phyloP scores from a whole-genome alignment of 2,888 invertebrate genomes.

The Pristionchus entomophagus region DNA sequence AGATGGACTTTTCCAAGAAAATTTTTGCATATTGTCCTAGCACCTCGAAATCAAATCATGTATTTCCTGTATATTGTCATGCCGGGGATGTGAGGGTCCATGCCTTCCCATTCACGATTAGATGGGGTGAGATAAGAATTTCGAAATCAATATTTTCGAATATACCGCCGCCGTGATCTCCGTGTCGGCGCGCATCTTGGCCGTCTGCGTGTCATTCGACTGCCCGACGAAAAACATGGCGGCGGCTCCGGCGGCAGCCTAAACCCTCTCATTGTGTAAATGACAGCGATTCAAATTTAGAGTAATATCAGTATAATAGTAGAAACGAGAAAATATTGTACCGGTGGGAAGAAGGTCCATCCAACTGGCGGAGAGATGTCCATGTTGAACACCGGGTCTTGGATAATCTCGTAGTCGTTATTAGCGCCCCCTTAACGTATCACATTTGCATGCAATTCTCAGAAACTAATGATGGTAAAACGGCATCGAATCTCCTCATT shows the following conservation, averaged over 20 bases:
- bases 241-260: neutral
- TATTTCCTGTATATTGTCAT: too few species aligned
- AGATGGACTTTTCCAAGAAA: too few species aligned
- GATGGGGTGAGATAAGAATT: too few species aligned
- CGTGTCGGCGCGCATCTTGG: constrained; percentile 57
- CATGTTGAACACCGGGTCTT: constrained; percentile 64
- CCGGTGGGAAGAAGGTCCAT: constrained; percentile 64
- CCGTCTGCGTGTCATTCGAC: constrained; percentile 59
- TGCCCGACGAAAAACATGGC: constrained; percentile 61
- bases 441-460: neutral
- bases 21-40: too few species aligned
- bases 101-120: too few species aligned
- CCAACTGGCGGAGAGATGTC: constrained; percentile 64
- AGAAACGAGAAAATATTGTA: neutral
- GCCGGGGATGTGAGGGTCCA: too few species aligned
- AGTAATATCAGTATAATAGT: neutral
- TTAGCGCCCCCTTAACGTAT: neutral
- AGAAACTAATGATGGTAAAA: too few species aligned
- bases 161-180: constrained; percentile 61
- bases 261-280: neutral
- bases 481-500: too few species aligned
- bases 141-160: too few species aligned
- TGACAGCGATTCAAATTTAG: neutral
- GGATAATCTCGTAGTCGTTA: constrained; percentile 58
- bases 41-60: too few species aligned